Percentiles rank a stretch among this genome's conserved stretches.
These are phyloP conservation scores for Perognathus longimembris DNA, from an alignment of 2,113 vertebrate genomes.

Conservation along the genomic window DNA sequence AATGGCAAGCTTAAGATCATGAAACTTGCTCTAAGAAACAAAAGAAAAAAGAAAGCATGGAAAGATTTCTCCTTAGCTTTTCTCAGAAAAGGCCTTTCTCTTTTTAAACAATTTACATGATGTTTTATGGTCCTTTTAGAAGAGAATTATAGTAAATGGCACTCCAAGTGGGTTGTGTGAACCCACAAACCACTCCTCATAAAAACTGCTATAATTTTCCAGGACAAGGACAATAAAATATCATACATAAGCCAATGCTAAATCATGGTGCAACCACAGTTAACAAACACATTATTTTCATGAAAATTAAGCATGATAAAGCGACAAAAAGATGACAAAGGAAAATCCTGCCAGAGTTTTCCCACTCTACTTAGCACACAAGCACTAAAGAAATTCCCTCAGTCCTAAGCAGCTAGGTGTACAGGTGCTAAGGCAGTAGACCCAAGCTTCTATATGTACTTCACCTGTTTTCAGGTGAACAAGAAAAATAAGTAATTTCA, in stretches of 20 bases:
- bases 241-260: slow-evolving; percentile 72
- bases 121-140: slow-evolving; percentile 76
- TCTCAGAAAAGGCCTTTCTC: slow-evolving; percentile 68
- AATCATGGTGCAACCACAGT: slow-evolving; percentile 71
- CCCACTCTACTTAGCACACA: slow-evolving; percentile 25
- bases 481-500: slow-evolving; percentile 48
- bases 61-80: slow-evolving; percentile 59
- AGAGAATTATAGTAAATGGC: slow-evolving; percentile 71
- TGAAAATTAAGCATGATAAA: slow-evolving; percentile 67
- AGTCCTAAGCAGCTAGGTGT: not conserved
- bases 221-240: slow-evolving; percentile 82
- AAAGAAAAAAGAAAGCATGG: slow-evolving; percentile 61
- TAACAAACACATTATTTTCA: slow-evolving; percentile 47
- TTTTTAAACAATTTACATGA: slow-evolving; percentile 79
- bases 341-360: slow-evolving; percentile 23
- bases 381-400: not conserved
- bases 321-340: slow-evolving; percentile 45
- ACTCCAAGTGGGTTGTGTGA: slow-evolving; percentile 74
- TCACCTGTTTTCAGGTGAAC: not conserved
- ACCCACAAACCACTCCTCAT: slow-evolving; percentile 80
- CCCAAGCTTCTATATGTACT: not conserved
- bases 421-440: slow-evolving; percentile 33
- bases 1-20: slow-evolving; percentile 50
- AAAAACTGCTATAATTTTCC: slow-evolving; percentile 79
- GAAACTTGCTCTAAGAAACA: slow-evolving; percentile 27